These are phyloP conservation scores for Crotophaga sulcirostris DNA, from an alignment of 2,113 vertebrate species.

Conservation along the genomic window DNA sequence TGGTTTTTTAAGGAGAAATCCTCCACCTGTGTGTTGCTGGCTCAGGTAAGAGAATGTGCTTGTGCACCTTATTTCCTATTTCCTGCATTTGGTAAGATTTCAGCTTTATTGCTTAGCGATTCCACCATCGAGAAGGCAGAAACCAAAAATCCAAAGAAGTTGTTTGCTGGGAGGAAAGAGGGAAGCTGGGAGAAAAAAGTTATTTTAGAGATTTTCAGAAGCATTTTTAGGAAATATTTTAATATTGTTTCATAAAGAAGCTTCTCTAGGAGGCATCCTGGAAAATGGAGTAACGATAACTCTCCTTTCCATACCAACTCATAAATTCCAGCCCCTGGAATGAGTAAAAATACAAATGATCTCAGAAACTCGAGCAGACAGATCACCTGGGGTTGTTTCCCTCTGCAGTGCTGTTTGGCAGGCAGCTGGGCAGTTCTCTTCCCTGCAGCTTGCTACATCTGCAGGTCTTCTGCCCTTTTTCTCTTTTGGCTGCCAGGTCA, in stretches of 20 bases:
- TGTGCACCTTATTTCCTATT: background rate
- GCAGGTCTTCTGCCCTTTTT: constrained; percentile 11
- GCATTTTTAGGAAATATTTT: background rate
- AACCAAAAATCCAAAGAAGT: background rate
- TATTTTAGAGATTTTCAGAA: background rate
- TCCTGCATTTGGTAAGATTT: background rate
- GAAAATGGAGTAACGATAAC: background rate
- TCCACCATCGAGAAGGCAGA: background rate
- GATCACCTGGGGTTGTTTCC: background rate
- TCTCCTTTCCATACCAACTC: background rate
- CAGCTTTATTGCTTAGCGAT: background rate
- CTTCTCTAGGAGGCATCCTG: background rate
- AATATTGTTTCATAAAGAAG: background rate
- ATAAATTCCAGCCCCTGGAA: background rate
- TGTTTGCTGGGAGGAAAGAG: background rate
- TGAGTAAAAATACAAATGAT: background rate
- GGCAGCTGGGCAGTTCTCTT: constrained; percentile 49
- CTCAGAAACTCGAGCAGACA: constrained; percentile 5
- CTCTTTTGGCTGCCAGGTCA: background rate
- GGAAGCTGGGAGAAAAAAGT: background rate
- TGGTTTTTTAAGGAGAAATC: background rate
- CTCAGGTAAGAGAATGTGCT: background rate
- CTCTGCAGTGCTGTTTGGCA: constrained; percentile 25
- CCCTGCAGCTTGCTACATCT: constrained; percentile 32
- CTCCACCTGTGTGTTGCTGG: background rate